Conservation (phyloP, 2,797 vertebrate genomes). For the Macropus fuliginosus region DNA sequence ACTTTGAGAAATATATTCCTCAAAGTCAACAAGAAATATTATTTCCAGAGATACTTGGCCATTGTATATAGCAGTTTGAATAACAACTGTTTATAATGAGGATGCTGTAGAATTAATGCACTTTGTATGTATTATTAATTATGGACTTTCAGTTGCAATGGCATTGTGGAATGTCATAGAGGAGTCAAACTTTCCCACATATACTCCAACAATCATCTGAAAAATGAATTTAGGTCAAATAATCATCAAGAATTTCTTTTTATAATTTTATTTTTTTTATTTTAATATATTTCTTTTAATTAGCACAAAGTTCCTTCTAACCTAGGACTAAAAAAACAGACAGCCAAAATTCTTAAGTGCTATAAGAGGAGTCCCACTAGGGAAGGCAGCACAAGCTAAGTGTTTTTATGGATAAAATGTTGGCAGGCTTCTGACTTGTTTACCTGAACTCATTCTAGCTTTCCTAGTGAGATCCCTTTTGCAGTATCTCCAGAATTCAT, state of each 20-base stretch:
- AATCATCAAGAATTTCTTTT: background rate
- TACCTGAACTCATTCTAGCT: background rate
- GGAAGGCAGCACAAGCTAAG: background rate
- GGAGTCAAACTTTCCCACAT: background rate
- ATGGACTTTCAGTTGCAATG: background rate
- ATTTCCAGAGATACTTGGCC: background rate
- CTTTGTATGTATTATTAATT: background rate
- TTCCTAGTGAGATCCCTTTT: background rate
- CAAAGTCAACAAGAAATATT: background rate
- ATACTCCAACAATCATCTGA: background rate
- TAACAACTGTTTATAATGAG: background rate
- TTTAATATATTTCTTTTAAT: no score
- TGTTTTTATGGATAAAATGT: background rate
- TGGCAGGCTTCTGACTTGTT: background rate
- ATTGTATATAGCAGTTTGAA: background rate
- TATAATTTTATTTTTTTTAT: no score
- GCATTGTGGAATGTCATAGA: background rate
- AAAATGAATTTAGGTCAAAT: background rate
- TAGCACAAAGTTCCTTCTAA: background rate
- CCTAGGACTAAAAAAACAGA: background rate
- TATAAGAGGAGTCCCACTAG: background rate
- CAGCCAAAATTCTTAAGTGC: background rate
- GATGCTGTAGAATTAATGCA: background rate
- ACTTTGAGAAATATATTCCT: background rate
- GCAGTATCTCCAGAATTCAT: background rate